Percentiles rank a stretch among this genome's conserved stretches.
phyloP scores from a whole-genome alignment of 1,140 invertebrate species.

The Drosophila navojoa region DNA sequence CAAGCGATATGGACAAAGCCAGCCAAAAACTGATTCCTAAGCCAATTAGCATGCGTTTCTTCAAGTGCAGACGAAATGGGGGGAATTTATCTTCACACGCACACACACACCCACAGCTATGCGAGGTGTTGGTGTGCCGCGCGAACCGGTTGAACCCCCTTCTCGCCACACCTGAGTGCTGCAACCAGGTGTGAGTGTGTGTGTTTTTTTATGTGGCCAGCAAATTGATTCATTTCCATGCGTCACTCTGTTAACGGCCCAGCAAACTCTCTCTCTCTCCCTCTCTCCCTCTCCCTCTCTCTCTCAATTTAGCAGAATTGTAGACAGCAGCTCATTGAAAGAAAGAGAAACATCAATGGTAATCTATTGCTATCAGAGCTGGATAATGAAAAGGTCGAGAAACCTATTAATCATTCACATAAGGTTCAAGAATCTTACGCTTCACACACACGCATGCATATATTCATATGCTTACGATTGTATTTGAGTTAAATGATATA shows the following conservation, averaged over 20 bases:
- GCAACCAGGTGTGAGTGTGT: conserved; percentile 47
- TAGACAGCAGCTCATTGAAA: conserved; percentile 18
- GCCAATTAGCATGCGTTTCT: conserved; percentile 74
- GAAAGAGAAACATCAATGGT: background rate
- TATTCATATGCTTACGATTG: background rate
- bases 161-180: background rate
- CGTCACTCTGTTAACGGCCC: conserved; percentile 1
- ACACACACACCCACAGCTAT: conserved; percentile 38
- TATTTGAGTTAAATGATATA: background rate
- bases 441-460: background rate
- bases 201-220: conserved; percentile 9
- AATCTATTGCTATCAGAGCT: background rate
- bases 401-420: conserved; percentile 33
- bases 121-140: conserved; percentile 44
- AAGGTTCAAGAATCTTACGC: conserved; percentile 14
- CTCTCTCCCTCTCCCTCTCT: background rate
- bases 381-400: conserved; percentile 5
- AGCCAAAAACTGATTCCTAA: conserved; percentile 64
- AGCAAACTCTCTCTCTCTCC: background rate
- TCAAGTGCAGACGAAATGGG: conserved; percentile 14
- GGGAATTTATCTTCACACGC: conserved; percentile 18
- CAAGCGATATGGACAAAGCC: conserved; percentile 44
- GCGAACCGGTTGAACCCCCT: conserved; percentile 32
- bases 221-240: conserved; percentile 50
- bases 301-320: conserved; percentile 21